Evolutionary conservation across 2,797 vertebrate species (phyloP).

Genomic region (Esox lucius): DNA sequence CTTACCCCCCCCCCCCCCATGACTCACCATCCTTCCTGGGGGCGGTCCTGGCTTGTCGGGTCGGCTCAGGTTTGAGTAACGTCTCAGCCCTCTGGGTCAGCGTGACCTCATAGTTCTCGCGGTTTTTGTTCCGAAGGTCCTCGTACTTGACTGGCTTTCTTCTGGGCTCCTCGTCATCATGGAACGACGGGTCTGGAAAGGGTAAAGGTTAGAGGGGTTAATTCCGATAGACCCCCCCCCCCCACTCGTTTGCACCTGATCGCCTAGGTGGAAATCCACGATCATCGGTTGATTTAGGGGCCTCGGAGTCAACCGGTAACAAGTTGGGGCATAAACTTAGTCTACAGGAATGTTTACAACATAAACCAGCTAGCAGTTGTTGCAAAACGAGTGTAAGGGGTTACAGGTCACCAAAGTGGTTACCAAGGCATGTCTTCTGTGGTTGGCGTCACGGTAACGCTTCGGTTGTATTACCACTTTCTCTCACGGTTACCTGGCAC

Average conservation of each 20-base stretch:
- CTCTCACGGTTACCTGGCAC: slow-evolving; percentile 43
- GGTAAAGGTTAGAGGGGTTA: not conserved
- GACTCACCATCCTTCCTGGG: slow-evolving; percentile 77
- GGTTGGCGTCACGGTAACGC: not conserved
- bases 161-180: slow-evolving; percentile 75
- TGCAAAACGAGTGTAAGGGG: no score
- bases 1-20: no score
- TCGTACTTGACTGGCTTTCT: slow-evolving; percentile 84
- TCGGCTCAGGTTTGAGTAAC: slow-evolving; percentile 70
- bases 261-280: no score
- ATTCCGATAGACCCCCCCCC: not conserved
- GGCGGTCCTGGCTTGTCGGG: slow-evolving; percentile 38
- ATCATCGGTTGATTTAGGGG: no score
- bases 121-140: slow-evolving; percentile 87
- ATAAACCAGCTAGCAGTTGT: no score
- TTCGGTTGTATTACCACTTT: not conserved
- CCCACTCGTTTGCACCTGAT: no score
- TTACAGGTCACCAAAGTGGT: not conserved
- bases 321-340: no score
- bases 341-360: no score
- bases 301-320: no score
- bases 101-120: slow-evolving; percentile 85
- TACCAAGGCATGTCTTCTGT: not conserved
- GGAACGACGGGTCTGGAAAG: slow-evolving; percentile 67
- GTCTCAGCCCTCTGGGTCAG: slow-evolving; percentile 81